These are phyloP conservation scores for Falco biarmicus DNA, from an alignment of 2,797 vertebrate species.

Conservation along the genomic window DNA sequence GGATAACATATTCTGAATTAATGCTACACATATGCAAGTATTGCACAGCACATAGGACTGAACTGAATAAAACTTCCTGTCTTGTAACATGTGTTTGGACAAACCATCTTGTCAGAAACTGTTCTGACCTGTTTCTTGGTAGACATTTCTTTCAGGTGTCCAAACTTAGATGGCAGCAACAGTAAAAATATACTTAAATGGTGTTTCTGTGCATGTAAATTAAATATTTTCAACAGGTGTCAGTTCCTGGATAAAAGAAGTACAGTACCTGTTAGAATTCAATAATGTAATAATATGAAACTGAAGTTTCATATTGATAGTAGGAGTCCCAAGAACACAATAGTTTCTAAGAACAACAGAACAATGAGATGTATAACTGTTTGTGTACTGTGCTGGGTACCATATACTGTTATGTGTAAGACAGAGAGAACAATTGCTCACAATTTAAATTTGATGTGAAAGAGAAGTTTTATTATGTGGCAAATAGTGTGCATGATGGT, in stretches of 20 bases:
- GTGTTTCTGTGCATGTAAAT: neutral
- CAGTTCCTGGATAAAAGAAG: conserved; percentile 11
- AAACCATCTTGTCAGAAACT: neutral
- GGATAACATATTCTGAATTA: neutral
- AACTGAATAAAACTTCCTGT: neutral
- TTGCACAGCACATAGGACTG: neutral
- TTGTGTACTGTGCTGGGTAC: neutral
- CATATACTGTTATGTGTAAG: neutral
- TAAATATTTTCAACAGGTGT: conserved; percentile 16
- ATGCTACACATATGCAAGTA: neutral
- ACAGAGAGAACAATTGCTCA: neutral
- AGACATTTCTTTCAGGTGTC: neutral
- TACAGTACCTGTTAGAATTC: neutral
- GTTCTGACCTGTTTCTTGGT: neutral
- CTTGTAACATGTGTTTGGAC: neutral
- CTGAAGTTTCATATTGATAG: neutral
- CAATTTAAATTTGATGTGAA: neutral
- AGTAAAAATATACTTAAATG: neutral
- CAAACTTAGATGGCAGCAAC: neutral
- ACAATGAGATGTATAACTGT: neutral
- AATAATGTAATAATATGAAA: neutral
- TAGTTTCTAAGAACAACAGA: neutral
- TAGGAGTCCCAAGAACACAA: neutral
- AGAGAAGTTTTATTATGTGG: conserved; percentile 4
- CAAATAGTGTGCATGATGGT: neutral